Conservation (phyloP, 2,888 invertebrate species). For the Nemapogon koenigi region DNA sequence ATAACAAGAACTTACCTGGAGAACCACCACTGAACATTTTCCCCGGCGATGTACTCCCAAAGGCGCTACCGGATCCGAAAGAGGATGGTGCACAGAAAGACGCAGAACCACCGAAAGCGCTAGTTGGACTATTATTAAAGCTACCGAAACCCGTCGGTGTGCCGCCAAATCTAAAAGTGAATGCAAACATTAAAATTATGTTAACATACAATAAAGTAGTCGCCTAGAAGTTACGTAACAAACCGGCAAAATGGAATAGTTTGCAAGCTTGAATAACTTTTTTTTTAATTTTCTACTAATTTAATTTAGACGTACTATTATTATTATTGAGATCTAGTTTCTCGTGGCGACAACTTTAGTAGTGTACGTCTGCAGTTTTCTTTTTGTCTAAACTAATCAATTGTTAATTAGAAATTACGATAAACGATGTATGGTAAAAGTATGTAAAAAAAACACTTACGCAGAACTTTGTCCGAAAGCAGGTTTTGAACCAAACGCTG, state of each 20-base stretch:
- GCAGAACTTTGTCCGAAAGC: conserved; percentile 42
- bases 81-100: conserved; percentile 56
- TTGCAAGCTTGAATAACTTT: too few relatives aligned
- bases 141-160: conserved; percentile 33
- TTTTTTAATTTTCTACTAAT: too few relatives aligned
- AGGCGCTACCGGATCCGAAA: conserved; percentile 54
- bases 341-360: too few relatives aligned
- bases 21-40: conserved; percentile 39
- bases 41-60: conserved; percentile 57
- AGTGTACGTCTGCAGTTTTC: too few relatives aligned
- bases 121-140: conserved; percentile 41
- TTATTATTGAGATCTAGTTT: too few relatives aligned
- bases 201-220: conserved; percentile 2
- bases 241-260: too few relatives aligned
- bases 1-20: conserved; percentile 25
- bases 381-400: too few relatives aligned
- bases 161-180: conserved; percentile 19
- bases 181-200: neutral
- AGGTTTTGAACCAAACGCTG: conserved; percentile 49
- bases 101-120: conserved; percentile 45
- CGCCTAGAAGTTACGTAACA: conserved; percentile 15
- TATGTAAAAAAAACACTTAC: conserved; percentile 24
- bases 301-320: too few relatives aligned
- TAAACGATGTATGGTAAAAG: too few relatives aligned
- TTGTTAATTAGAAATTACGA: too few relatives aligned